Evolutionary conservation across 37 sponge, comb jelly and placozoan genomes (phyloP).

Genomic region (Oscarella lobularis): DNA sequence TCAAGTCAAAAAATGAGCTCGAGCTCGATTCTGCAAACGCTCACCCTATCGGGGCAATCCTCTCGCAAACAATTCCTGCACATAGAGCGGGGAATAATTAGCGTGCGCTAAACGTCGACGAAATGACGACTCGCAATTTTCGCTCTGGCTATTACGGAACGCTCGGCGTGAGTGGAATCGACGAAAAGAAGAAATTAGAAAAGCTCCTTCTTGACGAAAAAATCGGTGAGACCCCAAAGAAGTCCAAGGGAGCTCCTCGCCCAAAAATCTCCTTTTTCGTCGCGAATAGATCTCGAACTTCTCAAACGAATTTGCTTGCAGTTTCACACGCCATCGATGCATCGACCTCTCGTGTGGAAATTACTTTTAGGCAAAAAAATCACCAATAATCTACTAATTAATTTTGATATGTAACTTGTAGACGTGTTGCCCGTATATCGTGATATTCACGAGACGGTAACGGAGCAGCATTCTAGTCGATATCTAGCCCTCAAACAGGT

Average conservation of each 20-base stretch:
- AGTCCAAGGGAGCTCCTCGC: background rate
- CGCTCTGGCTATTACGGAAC: slow-evolving; percentile 47
- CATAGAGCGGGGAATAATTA: background rate
- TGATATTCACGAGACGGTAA: background rate
- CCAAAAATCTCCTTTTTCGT: too few relatives aligned
- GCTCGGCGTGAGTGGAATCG: slow-evolving; percentile 28
- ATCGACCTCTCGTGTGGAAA: background rate
- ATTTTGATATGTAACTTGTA: too few relatives aligned
- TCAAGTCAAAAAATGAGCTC: background rate
- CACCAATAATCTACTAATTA: too few relatives aligned
- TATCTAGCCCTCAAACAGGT: background rate
- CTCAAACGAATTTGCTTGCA: background rate
- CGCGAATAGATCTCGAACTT: background rate
- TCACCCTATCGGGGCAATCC: background rate
- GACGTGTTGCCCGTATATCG: background rate
- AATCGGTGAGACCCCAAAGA: background rate
- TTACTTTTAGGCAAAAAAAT: background rate
- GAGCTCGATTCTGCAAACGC: background rate
- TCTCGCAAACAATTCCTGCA: background rate
- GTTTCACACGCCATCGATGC: background rate
- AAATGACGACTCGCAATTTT: slow-evolving; percentile 17
- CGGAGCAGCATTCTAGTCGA: background rate
- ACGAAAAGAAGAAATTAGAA: slow-evolving; percentile 12
- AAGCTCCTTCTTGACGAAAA: background rate
- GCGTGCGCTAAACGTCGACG: background rate